Conservation (phyloP, 2,113 vertebrate species). For the Galemys pyrenaicus region DNA sequence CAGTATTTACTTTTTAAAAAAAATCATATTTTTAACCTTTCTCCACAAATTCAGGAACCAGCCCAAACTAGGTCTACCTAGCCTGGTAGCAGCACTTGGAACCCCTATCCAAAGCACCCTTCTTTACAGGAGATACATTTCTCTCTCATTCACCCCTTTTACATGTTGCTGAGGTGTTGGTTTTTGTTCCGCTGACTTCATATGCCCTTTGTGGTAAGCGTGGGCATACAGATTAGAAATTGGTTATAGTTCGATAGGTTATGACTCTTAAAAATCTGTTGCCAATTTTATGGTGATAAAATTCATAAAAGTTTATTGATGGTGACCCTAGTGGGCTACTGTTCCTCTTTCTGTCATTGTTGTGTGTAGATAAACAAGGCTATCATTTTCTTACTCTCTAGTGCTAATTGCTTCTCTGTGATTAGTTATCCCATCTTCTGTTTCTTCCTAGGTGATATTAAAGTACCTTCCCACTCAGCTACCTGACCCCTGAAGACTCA, state of each 20-base stretch:
- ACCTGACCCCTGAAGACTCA: not conserved
- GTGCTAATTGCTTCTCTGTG: not conserved
- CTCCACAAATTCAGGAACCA: not conserved
- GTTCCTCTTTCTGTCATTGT: not conserved
- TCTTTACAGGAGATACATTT: not conserved
- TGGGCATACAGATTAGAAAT: not conserved
- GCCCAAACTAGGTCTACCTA: not conserved
- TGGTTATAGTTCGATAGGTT: not conserved
- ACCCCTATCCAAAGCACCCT: not conserved
- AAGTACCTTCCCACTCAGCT: not conserved
- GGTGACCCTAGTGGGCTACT: not conserved
- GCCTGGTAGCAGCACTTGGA: not conserved
- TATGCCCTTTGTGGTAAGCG: not conserved
- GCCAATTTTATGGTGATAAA: not conserved
- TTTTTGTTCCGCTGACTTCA: not conserved
- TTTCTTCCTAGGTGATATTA: not conserved
- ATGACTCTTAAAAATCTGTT: not conserved
- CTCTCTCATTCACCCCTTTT: not conserved
- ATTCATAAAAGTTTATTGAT: not conserved
- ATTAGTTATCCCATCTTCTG: not conserved
- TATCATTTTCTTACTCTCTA: not conserved
- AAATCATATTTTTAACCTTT: not conserved
- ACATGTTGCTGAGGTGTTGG: not conserved
- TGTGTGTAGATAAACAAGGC: not conserved
- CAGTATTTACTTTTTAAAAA: not conserved